Evolutionary conservation across 2,888 invertebrate species (phyloP).

Genomic region (Caenorhabditis zanzibari): DNA sequence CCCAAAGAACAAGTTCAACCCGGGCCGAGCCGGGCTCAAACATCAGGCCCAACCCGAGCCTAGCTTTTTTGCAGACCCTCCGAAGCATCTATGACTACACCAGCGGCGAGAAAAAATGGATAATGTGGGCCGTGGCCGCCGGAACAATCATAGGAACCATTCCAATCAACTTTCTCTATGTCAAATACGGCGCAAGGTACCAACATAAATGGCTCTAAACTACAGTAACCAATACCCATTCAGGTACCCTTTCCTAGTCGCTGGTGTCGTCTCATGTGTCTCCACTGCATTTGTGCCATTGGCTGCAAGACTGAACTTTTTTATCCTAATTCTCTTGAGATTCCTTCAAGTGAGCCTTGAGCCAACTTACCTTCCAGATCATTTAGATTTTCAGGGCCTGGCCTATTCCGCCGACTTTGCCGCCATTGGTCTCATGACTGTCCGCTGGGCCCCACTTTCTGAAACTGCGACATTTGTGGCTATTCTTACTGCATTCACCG

Average conservation of each 20-base stretch:
- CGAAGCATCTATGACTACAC: slow-evolving; percentile 71
- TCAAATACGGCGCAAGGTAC: slow-evolving; percentile 77
- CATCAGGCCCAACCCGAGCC: too few relatives aligned
- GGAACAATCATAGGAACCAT: slow-evolving; percentile 78
- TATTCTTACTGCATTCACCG: slow-evolving; percentile 78
- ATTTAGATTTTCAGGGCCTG: slow-evolving; percentile 66
- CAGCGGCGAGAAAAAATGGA: slow-evolving; percentile 71
- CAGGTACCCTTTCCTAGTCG: slow-evolving; percentile 71
- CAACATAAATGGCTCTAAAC: too few relatives aligned
- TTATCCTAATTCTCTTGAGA: slow-evolving; percentile 62
- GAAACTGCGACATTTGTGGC: slow-evolving; percentile 79
- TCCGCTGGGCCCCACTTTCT: slow-evolving; percentile 77
- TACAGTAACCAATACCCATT: neutral
- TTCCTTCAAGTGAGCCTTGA: slow-evolving; percentile 71
- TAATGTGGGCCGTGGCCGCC: slow-evolving; percentile 77
- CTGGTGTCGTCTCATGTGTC: slow-evolving; percentile 67
- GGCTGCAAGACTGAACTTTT: slow-evolving; percentile 65
- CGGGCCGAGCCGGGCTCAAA: too few relatives aligned
- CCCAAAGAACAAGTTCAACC: too few relatives aligned
- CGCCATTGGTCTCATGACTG: slow-evolving; percentile 69
- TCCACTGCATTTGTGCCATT: slow-evolving; percentile 69
- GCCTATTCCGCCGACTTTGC: slow-evolving; percentile 73
- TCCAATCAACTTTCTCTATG: slow-evolving; percentile 76
- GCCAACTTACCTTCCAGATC: too few relatives aligned
- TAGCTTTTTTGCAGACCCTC: slow-evolving; percentile 49